These are phyloP conservation scores for Cyclophora punctaria DNA, from an alignment of 2,888 invertebrate genomes.

Conservation along the genomic window DNA sequence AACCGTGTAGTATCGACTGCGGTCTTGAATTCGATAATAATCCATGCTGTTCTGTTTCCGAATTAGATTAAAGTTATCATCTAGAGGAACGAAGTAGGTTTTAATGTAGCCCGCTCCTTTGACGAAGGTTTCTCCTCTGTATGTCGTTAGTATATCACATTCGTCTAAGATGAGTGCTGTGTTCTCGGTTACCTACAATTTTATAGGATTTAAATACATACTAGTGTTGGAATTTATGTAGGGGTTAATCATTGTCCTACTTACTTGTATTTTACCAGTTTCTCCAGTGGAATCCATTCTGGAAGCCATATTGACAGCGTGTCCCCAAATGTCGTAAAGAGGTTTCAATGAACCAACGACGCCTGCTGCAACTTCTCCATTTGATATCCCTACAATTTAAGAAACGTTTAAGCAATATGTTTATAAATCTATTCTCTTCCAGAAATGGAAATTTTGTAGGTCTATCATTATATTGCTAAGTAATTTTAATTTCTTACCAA, in stretches of 20 bases:
- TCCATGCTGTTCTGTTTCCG: constrained; percentile 46
- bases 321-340: constrained; percentile 97
- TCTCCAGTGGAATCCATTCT: constrained; percentile 95
- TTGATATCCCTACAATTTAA: constrained; percentile 82
- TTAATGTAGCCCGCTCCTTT: constrained; percentile 82
- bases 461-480: background rate
- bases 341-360: constrained; percentile 96
- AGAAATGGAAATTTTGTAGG: background rate
- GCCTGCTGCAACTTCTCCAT: constrained; percentile 94
- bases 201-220: background rate
- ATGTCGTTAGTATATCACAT: constrained; percentile 80
- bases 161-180: constrained; percentile 81
- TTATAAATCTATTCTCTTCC: too few relatives aligned
- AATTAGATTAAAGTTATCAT: constrained; percentile 74
- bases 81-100: constrained; percentile 83
- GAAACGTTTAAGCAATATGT: too few relatives aligned
- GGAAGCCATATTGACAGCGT: constrained; percentile 97
- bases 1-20: constrained; percentile 35
- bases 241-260: background rate
- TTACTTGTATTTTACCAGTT: constrained; percentile 84
- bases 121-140: constrained; percentile 81
- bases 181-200: constrained; percentile 77
- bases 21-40: constrained; percentile 40
- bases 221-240: background rate
- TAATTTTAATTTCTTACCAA: constrained; percentile 71